Evolutionary conservation across 2,113 vertebrate species (phyloP).

Genomic region (Xenopus laevis): DNA sequence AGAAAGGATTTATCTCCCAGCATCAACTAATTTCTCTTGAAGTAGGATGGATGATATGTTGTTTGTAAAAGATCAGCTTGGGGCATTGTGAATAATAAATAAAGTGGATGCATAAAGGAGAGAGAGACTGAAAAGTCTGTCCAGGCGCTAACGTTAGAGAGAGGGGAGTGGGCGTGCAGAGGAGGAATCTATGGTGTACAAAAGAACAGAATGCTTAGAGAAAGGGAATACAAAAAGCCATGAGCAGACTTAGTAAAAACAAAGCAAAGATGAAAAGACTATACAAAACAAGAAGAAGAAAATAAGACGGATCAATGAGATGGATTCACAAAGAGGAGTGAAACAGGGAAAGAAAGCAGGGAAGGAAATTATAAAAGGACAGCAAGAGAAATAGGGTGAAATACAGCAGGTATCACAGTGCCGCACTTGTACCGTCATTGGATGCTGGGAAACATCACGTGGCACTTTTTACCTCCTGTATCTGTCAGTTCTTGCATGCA

Average conservation of each 20-base stretch:
- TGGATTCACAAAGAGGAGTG: too few species aligned
- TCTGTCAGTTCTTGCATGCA: too few species aligned
- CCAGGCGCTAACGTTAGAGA: not conserved
- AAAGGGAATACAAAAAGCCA: not conserved
- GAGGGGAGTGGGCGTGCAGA: constrained; percentile 14
- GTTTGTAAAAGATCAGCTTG: constrained; percentile 18
- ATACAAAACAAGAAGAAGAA: not conserved
- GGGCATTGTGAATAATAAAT: constrained; percentile 27
- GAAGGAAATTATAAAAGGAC: not conserved
- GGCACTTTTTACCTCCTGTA: too few species aligned
- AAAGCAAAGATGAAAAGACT: not conserved
- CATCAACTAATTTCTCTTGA: constrained; percentile 2
- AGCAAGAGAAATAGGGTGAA: not conserved
- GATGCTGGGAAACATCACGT: too few species aligned
- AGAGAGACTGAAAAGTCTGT: constrained; percentile 6
- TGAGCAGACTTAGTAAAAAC: not conserved
- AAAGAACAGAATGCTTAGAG: constrained; percentile 3
- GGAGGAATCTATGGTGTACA: constrained; percentile 5
- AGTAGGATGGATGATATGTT: constrained; percentile 27
- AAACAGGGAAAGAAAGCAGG: not conserved
- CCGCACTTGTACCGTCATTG: too few species aligned
- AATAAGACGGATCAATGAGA: not conserved
- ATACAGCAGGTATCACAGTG: too few species aligned
- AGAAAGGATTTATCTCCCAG: not conserved
- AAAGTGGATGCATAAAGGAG: constrained; percentile 9